Percentiles rank a stretch among this genome's conserved stretches.
Evolutionary conservation across 2,888 invertebrate genomes (phyloP).

Genomic region (Brenthis hecate): DNA sequence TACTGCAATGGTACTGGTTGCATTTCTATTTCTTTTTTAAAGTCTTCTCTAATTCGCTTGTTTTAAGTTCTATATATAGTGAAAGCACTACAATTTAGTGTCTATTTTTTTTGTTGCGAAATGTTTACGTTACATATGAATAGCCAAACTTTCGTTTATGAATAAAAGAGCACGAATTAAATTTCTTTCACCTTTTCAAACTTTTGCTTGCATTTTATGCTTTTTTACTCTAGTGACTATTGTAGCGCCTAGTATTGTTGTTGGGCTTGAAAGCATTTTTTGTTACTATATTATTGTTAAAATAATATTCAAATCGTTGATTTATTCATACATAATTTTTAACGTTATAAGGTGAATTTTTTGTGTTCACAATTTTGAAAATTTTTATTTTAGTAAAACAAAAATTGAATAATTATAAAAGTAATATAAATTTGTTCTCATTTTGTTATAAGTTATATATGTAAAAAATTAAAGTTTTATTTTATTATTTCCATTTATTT

Average conservation of each 20-base stretch:
- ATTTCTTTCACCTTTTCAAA: conserved; percentile 13
- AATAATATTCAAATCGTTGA: conserved; percentile 1
- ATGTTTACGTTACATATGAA: neutral
- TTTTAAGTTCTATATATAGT: neutral
- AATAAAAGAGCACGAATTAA: conserved; percentile 3
- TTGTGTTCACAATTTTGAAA: too few species aligned
- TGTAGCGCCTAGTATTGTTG: neutral
- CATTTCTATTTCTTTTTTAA: too few species aligned
- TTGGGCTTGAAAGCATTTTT: conserved; percentile 8
- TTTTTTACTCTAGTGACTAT: conserved; percentile 1
- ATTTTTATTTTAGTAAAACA: too few species aligned
- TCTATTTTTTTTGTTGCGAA: neutral
- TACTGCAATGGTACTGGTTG: too few species aligned
- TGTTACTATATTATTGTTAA: conserved; percentile 2
- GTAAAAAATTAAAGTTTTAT: too few species aligned
- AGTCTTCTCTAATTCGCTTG: too few species aligned
- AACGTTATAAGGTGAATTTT: neutral
- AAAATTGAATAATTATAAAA: too few species aligned
- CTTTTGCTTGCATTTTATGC: neutral
- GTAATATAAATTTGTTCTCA: too few species aligned
- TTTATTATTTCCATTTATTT: too few species aligned
- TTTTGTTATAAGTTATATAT: too few species aligned
- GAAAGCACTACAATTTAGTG: neutral
- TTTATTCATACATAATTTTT: neutral
- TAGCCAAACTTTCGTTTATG: neutral